Conservation (phyloP, 2,888 invertebrate species). For the Buathra laborator region DNA sequence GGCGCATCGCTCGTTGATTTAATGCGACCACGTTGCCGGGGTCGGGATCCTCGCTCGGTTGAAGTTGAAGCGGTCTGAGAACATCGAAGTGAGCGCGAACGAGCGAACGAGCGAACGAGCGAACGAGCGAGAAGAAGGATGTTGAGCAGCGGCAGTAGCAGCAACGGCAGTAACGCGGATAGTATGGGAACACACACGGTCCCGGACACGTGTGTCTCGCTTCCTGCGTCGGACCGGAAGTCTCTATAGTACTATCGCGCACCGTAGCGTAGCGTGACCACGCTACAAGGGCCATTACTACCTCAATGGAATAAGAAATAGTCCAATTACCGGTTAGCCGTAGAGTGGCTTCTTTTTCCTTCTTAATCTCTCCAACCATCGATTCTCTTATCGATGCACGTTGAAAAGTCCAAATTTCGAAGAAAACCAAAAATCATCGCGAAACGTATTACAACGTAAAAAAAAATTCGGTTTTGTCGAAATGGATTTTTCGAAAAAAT, state of each 20-base stretch:
- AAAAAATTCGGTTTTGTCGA: neutral
- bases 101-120: slow-evolving; percentile 33
- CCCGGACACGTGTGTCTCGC: slow-evolving; percentile 83
- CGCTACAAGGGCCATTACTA: slow-evolving; percentile 82
- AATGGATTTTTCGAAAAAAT: neutral
- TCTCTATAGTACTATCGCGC: slow-evolving; percentile 83
- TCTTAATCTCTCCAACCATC: neutral
- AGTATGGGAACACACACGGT: slow-evolving; percentile 80
- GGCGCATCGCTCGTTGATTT: slow-evolving; percentile 45
- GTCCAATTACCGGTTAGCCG: slow-evolving; percentile 78
- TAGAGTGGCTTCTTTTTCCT: slow-evolving; percentile 41
- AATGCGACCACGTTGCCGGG: slow-evolving; percentile 52
- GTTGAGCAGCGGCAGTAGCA: slow-evolving; percentile 11
- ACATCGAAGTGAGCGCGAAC: slow-evolving; percentile 16
- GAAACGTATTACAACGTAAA: neutral
- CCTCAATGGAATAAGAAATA: slow-evolving; percentile 77
- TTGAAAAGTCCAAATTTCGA: neutral
- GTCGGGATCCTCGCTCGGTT: slow-evolving; percentile 50
- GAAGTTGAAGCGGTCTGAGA: slow-evolving; percentile 51
- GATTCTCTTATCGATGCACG: neutral
- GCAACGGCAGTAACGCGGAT: slow-evolving; percentile 58
- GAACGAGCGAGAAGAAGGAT: slow-evolving; percentile 25
- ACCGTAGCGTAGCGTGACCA: slow-evolving; percentile 82
- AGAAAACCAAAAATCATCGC: neutral
- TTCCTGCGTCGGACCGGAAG: slow-evolving; percentile 84